Percentiles rank a stretch among this genome's conserved stretches.
Conservation (phyloP, 2,888 invertebrate species). For the Dryadula phaetusa region DNA sequence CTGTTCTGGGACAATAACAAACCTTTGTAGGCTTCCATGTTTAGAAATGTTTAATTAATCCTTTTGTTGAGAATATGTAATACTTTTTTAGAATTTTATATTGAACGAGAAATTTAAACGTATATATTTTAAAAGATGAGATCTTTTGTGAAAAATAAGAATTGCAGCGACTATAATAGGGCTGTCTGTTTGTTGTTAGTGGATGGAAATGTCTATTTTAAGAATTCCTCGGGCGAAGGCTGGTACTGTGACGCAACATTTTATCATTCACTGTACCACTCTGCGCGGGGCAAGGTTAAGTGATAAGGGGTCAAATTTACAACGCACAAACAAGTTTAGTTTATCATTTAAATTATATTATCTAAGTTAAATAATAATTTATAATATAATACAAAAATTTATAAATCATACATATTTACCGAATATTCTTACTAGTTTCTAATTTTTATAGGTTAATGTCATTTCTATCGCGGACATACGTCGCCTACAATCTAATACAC, state of each 20-base stretch:
- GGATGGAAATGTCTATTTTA: slow-evolving; percentile 39
- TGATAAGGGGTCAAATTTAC: slow-evolving; percentile 44
- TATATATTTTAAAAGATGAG: background rate
- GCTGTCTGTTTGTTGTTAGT: slow-evolving; percentile 23
- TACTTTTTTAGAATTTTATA: background rate
- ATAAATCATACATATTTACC: background rate
- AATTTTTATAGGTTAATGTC: slow-evolving; percentile 9
- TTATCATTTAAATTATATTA: background rate
- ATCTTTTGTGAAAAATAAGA: slow-evolving; percentile 5
- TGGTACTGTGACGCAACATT: slow-evolving; percentile 45
- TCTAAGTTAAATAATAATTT: too few relatives aligned
- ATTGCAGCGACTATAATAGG: slow-evolving; percentile 23
- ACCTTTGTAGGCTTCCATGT: background rate
- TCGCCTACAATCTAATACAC: slow-evolving; percentile 3
- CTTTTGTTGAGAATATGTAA: background rate
- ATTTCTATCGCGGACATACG: slow-evolving; percentile 9
- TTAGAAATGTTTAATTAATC: background rate
- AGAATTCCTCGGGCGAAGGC: slow-evolving; percentile 31
- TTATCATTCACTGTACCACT: slow-evolving; percentile 41
- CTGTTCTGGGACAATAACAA: slow-evolving; percentile 13
- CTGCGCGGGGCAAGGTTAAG: slow-evolving; percentile 38
- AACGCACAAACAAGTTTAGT: background rate
- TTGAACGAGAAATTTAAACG: background rate
- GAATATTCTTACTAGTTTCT: background rate
- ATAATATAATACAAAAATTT: too few relatives aligned